phyloP scores from a whole-genome alignment of 23 tunicate species.

The Styela clava region DNA sequence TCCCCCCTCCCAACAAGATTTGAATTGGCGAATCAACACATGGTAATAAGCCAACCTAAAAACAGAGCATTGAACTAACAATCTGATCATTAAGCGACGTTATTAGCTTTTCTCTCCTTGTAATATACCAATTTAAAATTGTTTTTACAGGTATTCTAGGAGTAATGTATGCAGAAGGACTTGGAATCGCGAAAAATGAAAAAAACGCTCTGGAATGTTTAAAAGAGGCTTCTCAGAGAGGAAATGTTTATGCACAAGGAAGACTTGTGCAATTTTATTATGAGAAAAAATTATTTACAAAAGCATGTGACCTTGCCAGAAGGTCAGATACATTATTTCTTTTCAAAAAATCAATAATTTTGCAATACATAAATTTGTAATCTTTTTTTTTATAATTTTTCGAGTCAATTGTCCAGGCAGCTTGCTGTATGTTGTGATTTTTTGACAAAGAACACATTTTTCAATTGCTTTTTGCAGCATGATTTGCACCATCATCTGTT shows the following conservation, averaged over 20 bases:
- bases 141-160: constrained; percentile 71
- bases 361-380: neutral
- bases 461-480: no score
- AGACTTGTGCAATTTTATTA: constrained; percentile 79
- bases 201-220: constrained; percentile 74
- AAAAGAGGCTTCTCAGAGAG: constrained; percentile 87
- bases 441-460: no score
- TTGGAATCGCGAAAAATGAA: constrained; percentile 51
- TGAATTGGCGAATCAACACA: no score
- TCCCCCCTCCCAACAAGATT: no score
- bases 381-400: neutral
- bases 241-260: constrained; percentile 94
- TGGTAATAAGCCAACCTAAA: no score
- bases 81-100: no score
- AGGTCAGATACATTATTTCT: constrained; percentile 33
- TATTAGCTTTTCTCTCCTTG: no score
- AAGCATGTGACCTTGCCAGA: constrained; percentile 91
- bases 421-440: neutral
- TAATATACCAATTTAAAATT: no score
- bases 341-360: neutral
- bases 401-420: neutral
- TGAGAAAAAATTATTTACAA: constrained; percentile 69
- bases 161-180: constrained; percentile 82
- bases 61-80: no score
- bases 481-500: no score